These are phyloP conservation scores for Eupithecia pulchellata DNA, from an alignment of 2,888 invertebrate genomes.

Conservation along the genomic window DNA sequence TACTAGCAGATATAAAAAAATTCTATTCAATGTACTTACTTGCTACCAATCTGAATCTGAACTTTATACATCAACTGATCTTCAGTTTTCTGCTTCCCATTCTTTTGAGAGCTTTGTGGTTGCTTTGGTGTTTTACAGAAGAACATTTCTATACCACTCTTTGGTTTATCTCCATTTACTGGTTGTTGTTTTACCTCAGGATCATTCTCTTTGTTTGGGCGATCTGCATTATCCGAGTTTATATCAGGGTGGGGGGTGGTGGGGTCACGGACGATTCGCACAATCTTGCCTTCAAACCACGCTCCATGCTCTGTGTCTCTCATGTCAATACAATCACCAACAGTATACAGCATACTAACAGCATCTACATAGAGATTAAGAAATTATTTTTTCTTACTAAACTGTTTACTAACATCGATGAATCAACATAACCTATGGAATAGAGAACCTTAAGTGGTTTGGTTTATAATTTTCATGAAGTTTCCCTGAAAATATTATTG, in stretches of 20 bases:
- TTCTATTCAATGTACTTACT: slow-evolving; percentile 59
- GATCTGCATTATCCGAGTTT: slow-evolving; percentile 18
- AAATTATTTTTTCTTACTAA: background rate
- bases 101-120: slow-evolving; percentile 49
- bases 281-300: slow-evolving; percentile 90
- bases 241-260: slow-evolving; percentile 23
- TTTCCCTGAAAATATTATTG: background rate
- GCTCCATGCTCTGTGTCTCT: slow-evolving; percentile 86
- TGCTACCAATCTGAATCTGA: slow-evolving; percentile 63
- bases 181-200: slow-evolving; percentile 61
- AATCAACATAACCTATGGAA: background rate
- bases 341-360: slow-evolving; percentile 78
- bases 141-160: slow-evolving; percentile 63
- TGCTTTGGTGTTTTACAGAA: slow-evolving; percentile 58
- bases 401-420: background rate
- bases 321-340: slow-evolving; percentile 89
- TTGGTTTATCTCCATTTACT: slow-evolving; percentile 49
- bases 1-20: background rate
- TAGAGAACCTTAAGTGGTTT: background rate
- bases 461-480: background rate
- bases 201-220: slow-evolving; percentile 56
- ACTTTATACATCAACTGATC: slow-evolving; percentile 77
- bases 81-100: slow-evolving; percentile 50
- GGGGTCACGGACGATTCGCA: slow-evolving; percentile 79
- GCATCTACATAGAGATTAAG: slow-evolving; percentile 59